Conservation (phyloP, 2,797 vertebrate genomes). For the Chloroceryle amazona region DNA sequence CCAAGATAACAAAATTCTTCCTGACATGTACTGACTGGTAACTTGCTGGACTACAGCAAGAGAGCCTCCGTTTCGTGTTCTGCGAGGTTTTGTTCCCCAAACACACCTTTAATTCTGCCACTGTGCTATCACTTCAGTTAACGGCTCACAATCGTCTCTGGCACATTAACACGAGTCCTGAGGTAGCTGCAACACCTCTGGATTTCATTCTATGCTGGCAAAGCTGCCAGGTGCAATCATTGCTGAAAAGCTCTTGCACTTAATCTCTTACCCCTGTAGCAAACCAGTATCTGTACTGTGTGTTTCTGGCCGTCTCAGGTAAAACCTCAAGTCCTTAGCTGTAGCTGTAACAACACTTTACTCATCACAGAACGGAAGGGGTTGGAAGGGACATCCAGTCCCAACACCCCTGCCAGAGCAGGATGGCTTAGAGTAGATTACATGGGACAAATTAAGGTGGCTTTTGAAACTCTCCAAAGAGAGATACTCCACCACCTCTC, state of each 20-base stretch:
- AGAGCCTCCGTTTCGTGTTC: not conserved
- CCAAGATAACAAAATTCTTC: not conserved
- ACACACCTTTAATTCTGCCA: not conserved
- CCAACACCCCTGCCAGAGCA: no score
- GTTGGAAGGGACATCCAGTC: no score
- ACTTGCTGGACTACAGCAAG: not conserved
- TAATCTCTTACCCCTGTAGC: not conserved
- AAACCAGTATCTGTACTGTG: not conserved
- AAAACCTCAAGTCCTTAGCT: not conserved
- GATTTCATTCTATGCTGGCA: not conserved
- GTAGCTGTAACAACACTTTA: not conserved
- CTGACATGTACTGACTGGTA: not conserved
- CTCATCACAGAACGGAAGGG: no score
- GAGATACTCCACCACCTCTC: no score
- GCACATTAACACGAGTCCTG: not conserved
- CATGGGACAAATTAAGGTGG: no score
- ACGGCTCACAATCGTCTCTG: not conserved
- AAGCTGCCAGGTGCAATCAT: not conserved
- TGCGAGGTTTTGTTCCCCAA: not conserved
- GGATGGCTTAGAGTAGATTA: no score
- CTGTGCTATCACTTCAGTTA: not conserved
- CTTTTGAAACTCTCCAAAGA: no score
- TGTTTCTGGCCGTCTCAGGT: not conserved
- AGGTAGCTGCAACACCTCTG: not conserved
- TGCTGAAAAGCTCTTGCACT: not conserved